Conservation (phyloP, 1,140 invertebrate species). For the Drosophila truncata region DNA sequence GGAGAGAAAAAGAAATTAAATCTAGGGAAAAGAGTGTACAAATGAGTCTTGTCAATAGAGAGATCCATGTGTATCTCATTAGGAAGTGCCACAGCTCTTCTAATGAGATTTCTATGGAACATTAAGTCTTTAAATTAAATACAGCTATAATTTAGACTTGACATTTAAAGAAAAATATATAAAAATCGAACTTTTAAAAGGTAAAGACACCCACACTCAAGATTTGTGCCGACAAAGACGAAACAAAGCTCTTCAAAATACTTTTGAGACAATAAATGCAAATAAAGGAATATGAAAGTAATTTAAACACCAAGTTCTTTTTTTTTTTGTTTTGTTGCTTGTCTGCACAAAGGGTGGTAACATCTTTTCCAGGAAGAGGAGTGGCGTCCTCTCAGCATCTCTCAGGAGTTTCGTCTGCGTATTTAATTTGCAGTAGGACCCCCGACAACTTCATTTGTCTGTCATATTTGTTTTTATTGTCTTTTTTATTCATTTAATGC, state of each 20-base stretch:
- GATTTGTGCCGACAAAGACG: constrained; percentile 5
- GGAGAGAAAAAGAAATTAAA: not conserved
- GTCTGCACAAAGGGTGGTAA: constrained; percentile 22
- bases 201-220: constrained; percentile 33
- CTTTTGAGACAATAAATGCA: constrained; percentile 55
- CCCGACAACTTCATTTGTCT: constrained; percentile 69
- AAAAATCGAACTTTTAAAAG: not conserved
- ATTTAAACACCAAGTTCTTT: constrained; percentile 52
- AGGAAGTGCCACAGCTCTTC: not conserved
- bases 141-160: not conserved
- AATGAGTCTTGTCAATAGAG: constrained; percentile 2
- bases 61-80: constrained; percentile 1
- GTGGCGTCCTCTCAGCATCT: constrained; percentile 16
- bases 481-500: constrained; percentile 73
- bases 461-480: constrained; percentile 64
- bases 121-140: not conserved
- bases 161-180: constrained; percentile 5
- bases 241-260: constrained; percentile 50
- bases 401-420: constrained; percentile 38
- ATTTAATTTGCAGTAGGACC: constrained; percentile 69
- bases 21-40: not conserved
- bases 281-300: constrained; percentile 80
- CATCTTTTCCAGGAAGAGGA: constrained; percentile 16
- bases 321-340: constrained; percentile 3
- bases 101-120: not conserved